phyloP scores from a whole-genome alignment of 2,888 invertebrate genomes.

The Diarsia brunnea region DNA sequence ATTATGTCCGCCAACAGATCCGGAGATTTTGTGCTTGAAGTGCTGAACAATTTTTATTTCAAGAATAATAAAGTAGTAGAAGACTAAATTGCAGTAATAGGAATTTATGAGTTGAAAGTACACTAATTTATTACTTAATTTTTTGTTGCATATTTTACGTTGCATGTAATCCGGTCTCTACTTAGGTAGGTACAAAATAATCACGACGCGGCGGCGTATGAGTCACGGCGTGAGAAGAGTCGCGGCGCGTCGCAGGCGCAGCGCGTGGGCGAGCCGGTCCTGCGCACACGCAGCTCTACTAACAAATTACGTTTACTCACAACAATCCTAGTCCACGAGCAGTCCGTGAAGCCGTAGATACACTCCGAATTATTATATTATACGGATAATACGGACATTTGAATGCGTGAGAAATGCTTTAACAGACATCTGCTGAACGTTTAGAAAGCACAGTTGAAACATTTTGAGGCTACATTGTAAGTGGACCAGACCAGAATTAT shows the following conservation, averaged over 20 bases:
- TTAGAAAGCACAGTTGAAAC: constrained; percentile 49
- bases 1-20: no score
- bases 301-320: constrained; percentile 85
- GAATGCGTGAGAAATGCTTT: constrained; percentile 65
- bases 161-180: constrained; percentile 22
- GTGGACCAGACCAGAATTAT: constrained; percentile 58
- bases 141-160: not conserved
- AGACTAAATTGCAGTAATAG: not conserved
- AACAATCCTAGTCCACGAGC: constrained; percentile 64
- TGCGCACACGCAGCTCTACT: constrained; percentile 76
- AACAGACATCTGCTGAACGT: constrained; percentile 56
- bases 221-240: constrained; percentile 84
- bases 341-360: constrained; percentile 43
- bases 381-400: constrained; percentile 63
- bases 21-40: no score
- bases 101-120: not conserved
- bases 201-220: constrained; percentile 71
- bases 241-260: constrained; percentile 64
- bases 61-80: not conserved
- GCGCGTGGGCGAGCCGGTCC: constrained; percentile 84
- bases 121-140: not conserved
- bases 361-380: constrained; percentile 61
- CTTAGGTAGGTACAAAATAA: constrained; percentile 76
- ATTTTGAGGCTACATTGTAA: constrained; percentile 45
- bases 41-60: not conserved